Conservation (phyloP, 2,797 vertebrate species). For the Amblyraja radiata region DNA sequence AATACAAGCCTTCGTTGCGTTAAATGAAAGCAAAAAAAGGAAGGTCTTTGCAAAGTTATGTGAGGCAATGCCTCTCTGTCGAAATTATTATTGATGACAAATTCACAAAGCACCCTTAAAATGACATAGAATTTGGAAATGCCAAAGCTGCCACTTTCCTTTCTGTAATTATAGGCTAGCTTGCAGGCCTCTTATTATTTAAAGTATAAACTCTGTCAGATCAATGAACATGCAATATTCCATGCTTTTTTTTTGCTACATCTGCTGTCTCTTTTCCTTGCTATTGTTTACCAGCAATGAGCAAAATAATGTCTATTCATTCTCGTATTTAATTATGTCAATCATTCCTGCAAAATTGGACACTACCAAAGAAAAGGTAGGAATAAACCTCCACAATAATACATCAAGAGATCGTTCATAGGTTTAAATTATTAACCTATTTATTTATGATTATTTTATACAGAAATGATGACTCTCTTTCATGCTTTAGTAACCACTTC, state of each 20-base stretch:
- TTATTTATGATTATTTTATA: constrained; percentile 77
- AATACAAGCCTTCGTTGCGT: constrained; percentile 95
- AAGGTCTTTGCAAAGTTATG: constrained; percentile 95
- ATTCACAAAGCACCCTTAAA: constrained; percentile 98
- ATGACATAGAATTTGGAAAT: constrained; percentile 99
- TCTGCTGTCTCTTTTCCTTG: constrained; percentile 63
- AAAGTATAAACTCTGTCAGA: constrained; percentile 96
- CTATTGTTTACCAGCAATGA: constrained; percentile 90
- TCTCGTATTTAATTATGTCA: constrained; percentile 76
- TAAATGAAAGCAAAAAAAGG: constrained; percentile 76
- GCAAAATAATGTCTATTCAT: constrained; percentile 84
- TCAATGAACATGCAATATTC: constrained; percentile 84
- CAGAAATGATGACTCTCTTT: constrained; percentile 69
- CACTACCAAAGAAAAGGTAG: constrained; percentile 51
- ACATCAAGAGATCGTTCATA: constrained; percentile 70
- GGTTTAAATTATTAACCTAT: constrained; percentile 81
- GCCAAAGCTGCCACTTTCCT: constrained; percentile 99
- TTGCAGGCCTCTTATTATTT: constrained; percentile 99
- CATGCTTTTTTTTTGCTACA: constrained; percentile 69
- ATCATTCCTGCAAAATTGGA: constrained; percentile 74
- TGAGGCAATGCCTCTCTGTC: constrained; percentile 99
- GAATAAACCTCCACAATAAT: constrained; percentile 72
- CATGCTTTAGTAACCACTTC: constrained; percentile 78
- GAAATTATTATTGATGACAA: constrained; percentile 99
- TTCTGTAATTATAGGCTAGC: constrained; percentile 99